Evolutionary conservation across 2,797 vertebrate species (phyloP).

Genomic region (Oreochromis mossambicus): DNA sequence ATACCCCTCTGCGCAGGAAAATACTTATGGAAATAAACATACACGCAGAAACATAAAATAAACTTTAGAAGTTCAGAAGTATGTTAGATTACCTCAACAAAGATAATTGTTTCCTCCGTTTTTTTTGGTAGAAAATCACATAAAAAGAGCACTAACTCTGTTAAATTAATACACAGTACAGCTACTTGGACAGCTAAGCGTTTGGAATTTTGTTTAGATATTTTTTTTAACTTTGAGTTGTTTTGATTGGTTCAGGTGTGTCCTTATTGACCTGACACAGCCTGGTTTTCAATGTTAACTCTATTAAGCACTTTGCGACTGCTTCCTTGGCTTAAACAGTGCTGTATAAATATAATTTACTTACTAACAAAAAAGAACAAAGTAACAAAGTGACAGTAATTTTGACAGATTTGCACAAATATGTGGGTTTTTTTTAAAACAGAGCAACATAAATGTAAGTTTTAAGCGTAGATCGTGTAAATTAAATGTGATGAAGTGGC

Average conservation of each 20-base stretch:
- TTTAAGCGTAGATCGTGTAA: background rate
- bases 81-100: background rate
- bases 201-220: background rate
- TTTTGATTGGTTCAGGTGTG: too few relatives aligned
- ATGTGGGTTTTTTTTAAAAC: fast-evolving
- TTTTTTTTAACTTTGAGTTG: too few relatives aligned
- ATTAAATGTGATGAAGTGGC: slow-evolving; percentile 38
- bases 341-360: too few relatives aligned
- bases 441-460: background rate
- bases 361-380: background rate
- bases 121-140: background rate
- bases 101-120: background rate
- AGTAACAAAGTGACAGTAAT: background rate
- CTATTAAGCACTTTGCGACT: too few relatives aligned
- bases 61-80: background rate
- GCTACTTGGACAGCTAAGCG: background rate
- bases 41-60: background rate
- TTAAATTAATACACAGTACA: background rate
- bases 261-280: too few relatives aligned
- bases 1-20: fast-evolving
- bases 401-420: background rate
- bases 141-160: background rate
- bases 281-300: too few relatives aligned
- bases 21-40: background rate
- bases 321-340: too few relatives aligned